Evolutionary conservation across 1,140 invertebrate genomes (phyloP), one percentile per base, ranked within the genome.

Genomic region (Orius insidiosus): DNA sequence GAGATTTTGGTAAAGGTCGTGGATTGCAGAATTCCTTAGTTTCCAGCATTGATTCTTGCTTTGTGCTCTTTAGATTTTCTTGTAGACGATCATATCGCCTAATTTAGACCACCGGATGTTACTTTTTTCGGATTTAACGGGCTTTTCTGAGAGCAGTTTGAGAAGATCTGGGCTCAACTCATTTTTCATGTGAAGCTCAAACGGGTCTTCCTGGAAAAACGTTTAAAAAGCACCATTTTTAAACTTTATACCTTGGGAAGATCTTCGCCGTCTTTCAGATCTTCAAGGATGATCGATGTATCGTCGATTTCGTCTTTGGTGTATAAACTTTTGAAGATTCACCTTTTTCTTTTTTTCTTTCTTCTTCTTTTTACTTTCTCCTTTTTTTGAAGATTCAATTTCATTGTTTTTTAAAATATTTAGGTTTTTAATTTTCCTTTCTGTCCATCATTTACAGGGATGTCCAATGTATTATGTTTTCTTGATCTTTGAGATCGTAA

Each of bases 81-180:
- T 15, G 19, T 30, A 37, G 10, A 8, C 9, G 2, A 15, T 10
- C 8, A 6, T 24, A 18, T 7, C 5, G 14, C 7, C 10, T 41
- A 10, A 31, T 52, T 46, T 32, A 50, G 48, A 5, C 36, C 14
- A 31, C 11, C 14, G 38, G 45, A 46, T 16, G 44, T 38, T 19
- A 52, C 13, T 35, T 54, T 46, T 2, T 50, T 51, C 7, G 52
- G 30, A 35, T 38, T 37, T 36, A 48, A 48, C 50, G 48, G 30
- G 18, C 2, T 18, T 40, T 41, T 45, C 19, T 31, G 38, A 36
- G 11, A 43, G 15, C 14, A 13, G 7, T 31, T 32, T 32, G 0
- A 11, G 45, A 36, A 45, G 43, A 15, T 45, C 49, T 16, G 13
- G 11, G 34, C 33, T 33, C 19, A 47, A 50, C 39, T 37, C 35